These are phyloP conservation scores for Hyperoplus lanceolatus DNA, from an alignment of 2,797 vertebrate genomes.

Conservation along the genomic window DNA sequence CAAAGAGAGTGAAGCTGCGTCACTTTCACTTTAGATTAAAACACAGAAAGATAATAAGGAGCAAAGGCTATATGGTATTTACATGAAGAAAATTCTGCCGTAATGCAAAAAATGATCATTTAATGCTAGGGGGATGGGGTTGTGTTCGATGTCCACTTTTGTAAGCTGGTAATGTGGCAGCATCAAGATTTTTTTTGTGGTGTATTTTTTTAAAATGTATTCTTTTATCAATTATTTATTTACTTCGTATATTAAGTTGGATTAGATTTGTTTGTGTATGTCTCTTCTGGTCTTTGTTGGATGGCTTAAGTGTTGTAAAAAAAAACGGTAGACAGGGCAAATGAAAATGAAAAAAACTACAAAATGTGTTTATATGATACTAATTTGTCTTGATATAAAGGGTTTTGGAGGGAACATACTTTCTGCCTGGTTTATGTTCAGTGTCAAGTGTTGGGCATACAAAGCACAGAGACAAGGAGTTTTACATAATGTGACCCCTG, in stretches of 20 bases:
- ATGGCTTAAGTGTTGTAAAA: not conserved
- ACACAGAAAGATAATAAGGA: slow-evolving; percentile 6
- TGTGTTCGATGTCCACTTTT: not conserved
- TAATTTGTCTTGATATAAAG: not conserved
- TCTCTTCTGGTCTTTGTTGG: not conserved
- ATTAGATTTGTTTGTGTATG: not conserved
- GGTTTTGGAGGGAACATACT: not conserved
- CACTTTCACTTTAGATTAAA: slow-evolving; percentile 32
- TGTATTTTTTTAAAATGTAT: not conserved
- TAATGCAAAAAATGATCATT: not conserved
- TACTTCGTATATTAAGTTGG: not conserved
- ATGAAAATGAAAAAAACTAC: no score
- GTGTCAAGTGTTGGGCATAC: not conserved
- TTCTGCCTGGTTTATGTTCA: not conserved
- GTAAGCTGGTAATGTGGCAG: not conserved
- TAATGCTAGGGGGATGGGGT: not conserved
- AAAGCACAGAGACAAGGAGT: not conserved
- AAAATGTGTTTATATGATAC: not conserved
- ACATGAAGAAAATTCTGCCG: not conserved
- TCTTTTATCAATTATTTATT: no score
- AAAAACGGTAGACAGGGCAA: no score
- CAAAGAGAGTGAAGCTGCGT: slow-evolving; percentile 32
- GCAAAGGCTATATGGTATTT: slow-evolving; percentile 19
- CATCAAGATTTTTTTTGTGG: not conserved
- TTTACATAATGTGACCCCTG: not conserved